phyloP scores from a whole-genome alignment of 2,113 vertebrate species.

The Rutilus rutilus region DNA sequence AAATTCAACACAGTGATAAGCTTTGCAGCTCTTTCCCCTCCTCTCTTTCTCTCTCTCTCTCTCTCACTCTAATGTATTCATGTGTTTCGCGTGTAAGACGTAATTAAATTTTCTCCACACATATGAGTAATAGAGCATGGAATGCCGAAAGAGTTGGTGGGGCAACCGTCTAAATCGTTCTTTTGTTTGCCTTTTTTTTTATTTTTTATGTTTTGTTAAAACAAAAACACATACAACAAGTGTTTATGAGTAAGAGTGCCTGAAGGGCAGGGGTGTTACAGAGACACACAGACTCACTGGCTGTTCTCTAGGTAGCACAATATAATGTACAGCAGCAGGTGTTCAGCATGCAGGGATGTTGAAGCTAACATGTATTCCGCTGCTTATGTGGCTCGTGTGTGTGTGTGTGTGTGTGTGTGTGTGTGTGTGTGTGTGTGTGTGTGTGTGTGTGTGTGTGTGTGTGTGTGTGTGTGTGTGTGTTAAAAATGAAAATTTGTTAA shows the following conservation, averaged over 20 bases:
- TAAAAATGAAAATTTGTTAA: background rate
- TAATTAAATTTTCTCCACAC: slow-evolving; percentile 50
- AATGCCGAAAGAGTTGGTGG: background rate
- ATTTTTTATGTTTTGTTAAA: background rate
- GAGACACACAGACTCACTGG: slow-evolving; percentile 20
- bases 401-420: slow-evolving; percentile 5
- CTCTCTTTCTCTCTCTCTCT: background rate
- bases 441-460: background rate
- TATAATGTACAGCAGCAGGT: slow-evolving; percentile 55
- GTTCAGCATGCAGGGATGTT: slow-evolving; percentile 43
- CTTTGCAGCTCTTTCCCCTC: slow-evolving; percentile 13
- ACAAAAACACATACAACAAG: background rate
- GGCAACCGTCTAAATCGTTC: slow-evolving; percentile 2
- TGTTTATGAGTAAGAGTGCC: background rate
- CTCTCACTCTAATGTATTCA: slow-evolving; percentile 30
- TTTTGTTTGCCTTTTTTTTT: slow-evolving; percentile 38
- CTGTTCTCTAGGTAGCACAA: background rate
- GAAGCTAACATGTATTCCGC: slow-evolving; percentile 38
- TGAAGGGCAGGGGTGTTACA: background rate
- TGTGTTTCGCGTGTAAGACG: slow-evolving; percentile 33
- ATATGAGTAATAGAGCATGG: slow-evolving; percentile 33
- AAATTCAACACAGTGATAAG: slow-evolving; percentile 57
- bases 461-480: slow-evolving; percentile 22
- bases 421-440: background rate
- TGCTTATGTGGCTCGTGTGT: background rate